A percentile compares a stretch with the other conserved stretches of the same genome.
Conservation (phyloP, 2,888 invertebrate genomes). For the Brachyopa scutellaris region DNA sequence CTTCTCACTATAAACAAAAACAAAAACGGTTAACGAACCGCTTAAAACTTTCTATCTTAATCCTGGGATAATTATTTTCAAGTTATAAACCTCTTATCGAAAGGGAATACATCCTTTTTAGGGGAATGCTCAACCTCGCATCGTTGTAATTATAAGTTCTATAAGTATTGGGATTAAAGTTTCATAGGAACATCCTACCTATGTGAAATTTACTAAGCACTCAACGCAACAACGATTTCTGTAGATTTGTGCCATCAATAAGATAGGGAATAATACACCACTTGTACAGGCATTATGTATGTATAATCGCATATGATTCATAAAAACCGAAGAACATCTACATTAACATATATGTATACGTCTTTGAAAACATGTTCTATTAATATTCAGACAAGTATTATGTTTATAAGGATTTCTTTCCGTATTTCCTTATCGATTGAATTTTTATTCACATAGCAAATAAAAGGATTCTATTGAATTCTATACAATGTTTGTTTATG, state of each 20-base stretch:
- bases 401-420: background rate
- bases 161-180: background rate
- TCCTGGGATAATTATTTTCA: background rate
- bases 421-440: constrained; percentile 24
- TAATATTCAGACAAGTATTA: constrained; percentile 7
- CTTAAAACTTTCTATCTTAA: background rate
- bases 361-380: constrained; percentile 11
- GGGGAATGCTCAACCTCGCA: background rate
- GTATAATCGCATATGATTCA: background rate
- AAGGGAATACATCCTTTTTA: too few relatives aligned
- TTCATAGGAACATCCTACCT: background rate
- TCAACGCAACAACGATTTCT: background rate
- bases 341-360: too few relatives aligned
- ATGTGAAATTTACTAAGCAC: background rate
- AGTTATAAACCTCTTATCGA: background rate
- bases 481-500: constrained; percentile 20
- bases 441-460: constrained; percentile 21
- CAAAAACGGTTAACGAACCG: background rate
- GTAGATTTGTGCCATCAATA: background rate
- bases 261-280: background rate
- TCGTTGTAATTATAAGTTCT: too few relatives aligned
- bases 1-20: too few relatives aligned
- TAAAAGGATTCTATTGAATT: constrained; percentile 43
- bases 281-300: too few relatives aligned
- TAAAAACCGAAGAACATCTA: background rate